Percentiles rank a stretch among this genome's conserved stretches.
Evolutionary conservation across 1,140 invertebrate species (phyloP).

Genomic region (Helicoverpa zea): DNA sequence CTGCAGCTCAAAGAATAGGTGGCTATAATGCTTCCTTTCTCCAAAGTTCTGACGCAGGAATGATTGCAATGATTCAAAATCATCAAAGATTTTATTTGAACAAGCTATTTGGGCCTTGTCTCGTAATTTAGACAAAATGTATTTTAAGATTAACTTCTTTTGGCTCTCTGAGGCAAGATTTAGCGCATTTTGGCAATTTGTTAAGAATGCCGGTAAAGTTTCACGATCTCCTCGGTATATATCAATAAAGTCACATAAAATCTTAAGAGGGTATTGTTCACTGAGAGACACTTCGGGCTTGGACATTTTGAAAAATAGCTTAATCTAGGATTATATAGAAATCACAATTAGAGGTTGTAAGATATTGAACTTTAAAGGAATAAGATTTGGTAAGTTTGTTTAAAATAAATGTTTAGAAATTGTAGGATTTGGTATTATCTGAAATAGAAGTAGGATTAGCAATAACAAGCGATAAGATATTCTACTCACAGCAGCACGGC

Average conservation of each 20-base stretch:
- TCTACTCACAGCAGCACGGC: too few relatives aligned
- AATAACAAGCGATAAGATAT: too few relatives aligned
- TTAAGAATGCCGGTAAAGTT: background rate
- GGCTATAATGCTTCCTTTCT: conserved; percentile 3
- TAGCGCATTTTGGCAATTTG: background rate
- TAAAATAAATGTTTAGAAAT: too few relatives aligned
- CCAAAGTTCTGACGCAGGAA: background rate
- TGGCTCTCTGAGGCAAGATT: background rate
- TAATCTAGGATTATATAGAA: too few relatives aligned
- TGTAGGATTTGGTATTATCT: too few relatives aligned
- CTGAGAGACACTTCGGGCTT: background rate
- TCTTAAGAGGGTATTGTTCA: conserved; percentile 4
- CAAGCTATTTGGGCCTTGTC: background rate
- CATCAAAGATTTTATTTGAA: background rate
- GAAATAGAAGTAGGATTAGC: too few relatives aligned
- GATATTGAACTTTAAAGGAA: too few relatives aligned
- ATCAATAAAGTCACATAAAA: background rate
- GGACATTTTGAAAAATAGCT: background rate
- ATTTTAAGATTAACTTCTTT: background rate
- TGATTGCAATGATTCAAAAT: background rate
- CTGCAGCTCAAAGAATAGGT: background rate
- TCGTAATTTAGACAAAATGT: background rate
- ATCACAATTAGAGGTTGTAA: too few relatives aligned
- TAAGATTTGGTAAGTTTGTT: too few relatives aligned
- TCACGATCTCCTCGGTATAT: background rate